These are phyloP conservation scores for Mus spicilegus DNA, from an alignment of 2,113 vertebrate genomes.

Conservation along the genomic window DNA sequence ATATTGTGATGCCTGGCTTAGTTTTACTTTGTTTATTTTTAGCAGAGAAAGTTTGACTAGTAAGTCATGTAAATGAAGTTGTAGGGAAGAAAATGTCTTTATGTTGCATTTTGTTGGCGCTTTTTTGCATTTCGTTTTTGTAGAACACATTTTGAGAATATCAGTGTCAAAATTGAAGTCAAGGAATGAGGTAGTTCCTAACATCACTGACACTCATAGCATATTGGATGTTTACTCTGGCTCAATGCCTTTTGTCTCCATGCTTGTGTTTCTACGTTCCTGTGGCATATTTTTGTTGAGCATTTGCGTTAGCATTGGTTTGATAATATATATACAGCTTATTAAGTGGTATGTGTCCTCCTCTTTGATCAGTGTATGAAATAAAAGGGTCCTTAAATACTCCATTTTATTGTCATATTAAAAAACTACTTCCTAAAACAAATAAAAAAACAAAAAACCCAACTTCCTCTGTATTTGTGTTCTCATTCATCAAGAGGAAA, in stretches of 20 bases:
- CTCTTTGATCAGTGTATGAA: slow-evolving; percentile 1
- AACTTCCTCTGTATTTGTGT: neutral
- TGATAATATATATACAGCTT: neutral
- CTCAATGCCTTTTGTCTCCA: neutral
- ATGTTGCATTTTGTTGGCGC: neutral
- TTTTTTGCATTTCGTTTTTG: neutral
- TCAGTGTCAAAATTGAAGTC: slow-evolving; percentile 49
- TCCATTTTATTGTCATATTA: neutral
- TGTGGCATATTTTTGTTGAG: slow-evolving; percentile 24
- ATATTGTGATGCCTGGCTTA: slow-evolving; percentile 35
- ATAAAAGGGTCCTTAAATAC: neutral
- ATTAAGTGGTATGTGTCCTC: neutral
- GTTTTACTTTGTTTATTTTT: slow-evolving; percentile 50
- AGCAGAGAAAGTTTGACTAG: neutral
- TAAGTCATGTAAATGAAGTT: slow-evolving; percentile 3
- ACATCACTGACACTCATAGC: neutral
- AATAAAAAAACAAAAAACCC: neutral
- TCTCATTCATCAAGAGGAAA: slow-evolving; percentile 8
- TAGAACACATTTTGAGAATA: slow-evolving; percentile 13
- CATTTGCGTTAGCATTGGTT: slow-evolving; percentile 37
- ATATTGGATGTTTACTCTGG: neutral
- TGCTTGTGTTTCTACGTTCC: neutral
- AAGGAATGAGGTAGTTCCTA: neutral
- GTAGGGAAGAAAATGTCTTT: neutral
- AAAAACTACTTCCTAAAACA: neutral